Base-by-base conservation (phyloP, 2,888 invertebrate species). In the Monopis laevigella region DNA sequence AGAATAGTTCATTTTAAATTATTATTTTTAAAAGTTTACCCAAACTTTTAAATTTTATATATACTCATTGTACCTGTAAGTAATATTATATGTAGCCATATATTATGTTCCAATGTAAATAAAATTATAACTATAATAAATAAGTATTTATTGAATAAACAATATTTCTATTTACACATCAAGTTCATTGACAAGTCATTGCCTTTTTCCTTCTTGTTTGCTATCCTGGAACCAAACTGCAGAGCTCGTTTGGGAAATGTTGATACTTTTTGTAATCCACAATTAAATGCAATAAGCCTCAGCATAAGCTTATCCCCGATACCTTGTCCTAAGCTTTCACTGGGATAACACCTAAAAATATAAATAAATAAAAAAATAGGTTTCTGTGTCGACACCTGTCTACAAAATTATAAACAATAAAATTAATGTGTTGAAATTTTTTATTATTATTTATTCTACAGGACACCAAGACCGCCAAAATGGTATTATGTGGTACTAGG, bases 211-310 rank as follows among this genome's bases (percentile, higher is more conserved):
- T 91, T 93, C 36, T 87, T 86, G 64, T 94, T 91, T 3, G 96
- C 98, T 58, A 99, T 96, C 58, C 94, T 84, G 0, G 96, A 95
- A 8, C 99, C 99, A 82, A 99, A 99, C 65, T 99, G 99, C 52
- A 99, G 86, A 0, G 98, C 99, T 61, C 96, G 77, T 69, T 99
- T 99, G 30, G 93, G 93, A 38, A 93, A 84, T 30, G 67, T 65
- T 3, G 89, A 86, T 3, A 87, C 86, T 40, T 77, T 68, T 46
- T 61, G 63, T 26, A 93, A 72, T 1, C 91, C 90, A 26, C 93
- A 63, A 45, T 85, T 68, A 51, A 82, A 82, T 1, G 90, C 93
- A 40, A 87, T 75, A 14, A 90, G 74, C 51, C 98, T 83, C 30
- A 98, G 75, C 38, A 98, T 78, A 39, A 96, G 72, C 67, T 99